phyloP scores from a whole-genome alignment of 2,113 vertebrate genomes.

The Pagrus major region DNA sequence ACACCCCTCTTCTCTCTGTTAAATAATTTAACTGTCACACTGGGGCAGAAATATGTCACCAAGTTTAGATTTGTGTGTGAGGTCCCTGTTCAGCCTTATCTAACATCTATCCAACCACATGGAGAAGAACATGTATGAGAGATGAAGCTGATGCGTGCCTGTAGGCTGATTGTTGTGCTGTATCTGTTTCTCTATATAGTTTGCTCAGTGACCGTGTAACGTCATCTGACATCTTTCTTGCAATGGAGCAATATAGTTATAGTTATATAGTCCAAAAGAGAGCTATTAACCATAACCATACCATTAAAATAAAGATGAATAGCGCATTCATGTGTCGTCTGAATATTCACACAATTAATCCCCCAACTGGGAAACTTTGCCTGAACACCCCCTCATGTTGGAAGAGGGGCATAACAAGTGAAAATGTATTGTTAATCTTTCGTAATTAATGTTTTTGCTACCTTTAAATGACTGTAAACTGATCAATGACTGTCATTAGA shows the following conservation, averaged over 20 bases:
- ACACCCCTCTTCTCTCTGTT: conserved; percentile 15
- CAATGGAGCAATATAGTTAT: background rate
- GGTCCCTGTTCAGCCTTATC: background rate
- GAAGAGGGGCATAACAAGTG: too few relatives aligned
- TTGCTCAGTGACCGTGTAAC: conserved; percentile 13
- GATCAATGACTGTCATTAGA: background rate
- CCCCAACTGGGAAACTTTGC: too few relatives aligned
- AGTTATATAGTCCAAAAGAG: background rate
- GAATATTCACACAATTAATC: too few relatives aligned
- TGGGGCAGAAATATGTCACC: conserved; percentile 12
- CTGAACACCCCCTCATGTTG: too few relatives aligned
- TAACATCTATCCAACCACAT: background rate
- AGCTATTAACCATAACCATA: too few relatives aligned
- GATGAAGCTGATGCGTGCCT: conserved; percentile 11
- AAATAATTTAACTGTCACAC: conserved; percentile 45
- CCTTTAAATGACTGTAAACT: background rate
- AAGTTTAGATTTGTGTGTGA: conserved; percentile 11
- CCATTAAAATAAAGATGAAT: too few relatives aligned
- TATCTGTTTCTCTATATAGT: background rate
- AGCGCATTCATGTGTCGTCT: too few relatives aligned
- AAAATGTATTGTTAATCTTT: background rate
- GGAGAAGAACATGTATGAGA: conserved; percentile 7
- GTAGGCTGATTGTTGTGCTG: conserved; percentile 2
- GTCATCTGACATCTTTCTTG: conserved; percentile 8
- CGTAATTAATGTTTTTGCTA: background rate